Percentiles rank a stretch among this genome's conserved stretches.
These are phyloP conservation scores for Cacajao melanocephalus DNA, from an alignment of 2,797 vertebrate genomes.

Conservation along the genomic window DNA sequence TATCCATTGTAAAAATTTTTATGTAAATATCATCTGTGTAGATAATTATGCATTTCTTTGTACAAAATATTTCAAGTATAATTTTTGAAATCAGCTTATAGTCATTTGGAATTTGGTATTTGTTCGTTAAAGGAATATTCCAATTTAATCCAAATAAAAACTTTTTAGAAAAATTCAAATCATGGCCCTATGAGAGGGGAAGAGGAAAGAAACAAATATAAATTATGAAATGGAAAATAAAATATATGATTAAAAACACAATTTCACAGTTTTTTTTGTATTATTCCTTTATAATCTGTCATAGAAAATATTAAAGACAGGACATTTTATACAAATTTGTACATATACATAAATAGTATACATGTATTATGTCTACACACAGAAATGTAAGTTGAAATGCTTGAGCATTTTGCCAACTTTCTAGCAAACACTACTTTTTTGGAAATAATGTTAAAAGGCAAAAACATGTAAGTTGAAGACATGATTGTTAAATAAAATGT, in stretches of 20 bases:
- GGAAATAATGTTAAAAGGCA: not conserved
- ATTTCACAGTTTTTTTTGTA: not conserved
- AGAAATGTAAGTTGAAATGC: not conserved
- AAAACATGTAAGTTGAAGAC: not conserved
- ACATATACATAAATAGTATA: not conserved
- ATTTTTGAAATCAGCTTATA: not conserved
- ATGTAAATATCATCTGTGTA: not conserved
- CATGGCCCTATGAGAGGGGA: not conserved
- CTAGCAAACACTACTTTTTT: not conserved
- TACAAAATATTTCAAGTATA: not conserved
- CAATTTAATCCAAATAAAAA: fast-evolving
- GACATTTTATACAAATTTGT: not conserved
- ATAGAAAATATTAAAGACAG: not conserved
- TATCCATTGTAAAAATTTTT: not conserved
- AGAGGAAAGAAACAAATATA: not conserved
- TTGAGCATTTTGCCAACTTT: not conserved
- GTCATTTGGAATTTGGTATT: constrained; percentile 3
- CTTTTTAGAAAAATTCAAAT: not conserved
- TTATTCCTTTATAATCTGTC: not conserved
- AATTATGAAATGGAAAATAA: not conserved
- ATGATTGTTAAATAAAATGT: not conserved
- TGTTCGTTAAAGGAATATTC: not conserved
- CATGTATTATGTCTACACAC: not conserved
- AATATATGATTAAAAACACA: not conserved
- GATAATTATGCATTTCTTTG: not conserved